Base-by-base conservation (phyloP, 2,888 invertebrate genomes). In the Pachliopta kotzebuea region DNA sequence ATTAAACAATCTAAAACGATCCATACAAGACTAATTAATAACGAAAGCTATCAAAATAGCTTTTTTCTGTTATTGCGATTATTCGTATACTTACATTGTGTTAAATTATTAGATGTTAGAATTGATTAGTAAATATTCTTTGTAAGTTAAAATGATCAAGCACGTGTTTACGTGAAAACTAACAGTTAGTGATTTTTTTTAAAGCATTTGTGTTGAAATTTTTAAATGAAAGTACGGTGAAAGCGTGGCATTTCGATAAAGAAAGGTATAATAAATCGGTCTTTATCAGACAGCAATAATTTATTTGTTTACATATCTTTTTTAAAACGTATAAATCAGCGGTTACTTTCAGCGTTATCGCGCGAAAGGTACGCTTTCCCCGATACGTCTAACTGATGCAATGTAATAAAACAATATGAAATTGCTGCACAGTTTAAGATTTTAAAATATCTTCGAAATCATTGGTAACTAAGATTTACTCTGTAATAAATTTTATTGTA, bases 171-270 rank as follows among this genome's bases (percentile, higher is more conserved):
- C 37, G 37, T 37, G 37, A 37, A 37, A 37, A 37, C 6, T n/a
- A 9, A 18, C 45, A 18, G 45, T n/a, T 45, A 18, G 18, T 45
- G 45, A 4, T 45, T 45, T 65, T 59, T 67, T 66, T 61, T 56
- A 67, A 69, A 65, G 63, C 56, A 53, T 64, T 56, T 20, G 55
- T 60, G 42, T 56, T 42, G 58, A 66, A 54, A 52, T 50, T 45
- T 55, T 65, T 62, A 55, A 60, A 67, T 65, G 17, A 69, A 69
- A 69, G 69, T 66, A 65, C 56, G 49, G 66, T 56, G 87, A 88
- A 87, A 86, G 87, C 76, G 72, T 78, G 75, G 77, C 75, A 78
- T 85, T 81, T 80, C 76, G 80, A 83, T 83, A 79, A 82, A 75
- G 76, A 75, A 60, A n/a, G 29, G 53, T 37, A 62, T 49, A 42